These are phyloP conservation scores for Drosophila koepferae DNA, from an alignment of 2,888 invertebrate species.

Conservation along the genomic window DNA sequence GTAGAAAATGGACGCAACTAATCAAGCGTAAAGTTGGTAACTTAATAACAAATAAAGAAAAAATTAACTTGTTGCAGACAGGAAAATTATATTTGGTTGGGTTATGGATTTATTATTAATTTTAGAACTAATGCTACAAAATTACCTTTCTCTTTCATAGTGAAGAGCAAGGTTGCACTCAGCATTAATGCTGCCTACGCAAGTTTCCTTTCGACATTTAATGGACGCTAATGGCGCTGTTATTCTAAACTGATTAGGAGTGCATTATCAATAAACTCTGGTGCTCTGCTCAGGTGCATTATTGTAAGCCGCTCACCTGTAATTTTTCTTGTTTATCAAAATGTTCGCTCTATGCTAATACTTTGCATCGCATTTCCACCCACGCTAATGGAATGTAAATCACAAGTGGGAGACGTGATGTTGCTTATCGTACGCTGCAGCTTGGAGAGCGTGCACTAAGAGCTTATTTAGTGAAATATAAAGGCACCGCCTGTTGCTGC, in stretches of 20 bases:
- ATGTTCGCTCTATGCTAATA: background rate
- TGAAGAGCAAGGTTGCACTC: background rate
- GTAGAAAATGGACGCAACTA: slow-evolving; percentile 5
- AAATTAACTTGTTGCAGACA: background rate
- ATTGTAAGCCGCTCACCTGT: background rate
- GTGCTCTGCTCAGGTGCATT: background rate
- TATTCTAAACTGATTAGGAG: background rate
- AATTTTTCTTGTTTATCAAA: background rate
- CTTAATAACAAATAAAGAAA: background rate
- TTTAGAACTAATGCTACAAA: background rate
- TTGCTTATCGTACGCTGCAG: background rate
- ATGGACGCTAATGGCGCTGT: background rate
- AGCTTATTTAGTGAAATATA: background rate
- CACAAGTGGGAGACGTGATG: background rate
- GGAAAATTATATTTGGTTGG: too few relatives aligned
- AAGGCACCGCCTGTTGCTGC: background rate
- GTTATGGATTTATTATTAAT: too few relatives aligned
- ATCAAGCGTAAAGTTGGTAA: slow-evolving; percentile 16
- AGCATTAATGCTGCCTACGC: background rate
- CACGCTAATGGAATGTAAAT: slow-evolving; percentile 1
- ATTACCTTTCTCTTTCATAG: background rate
- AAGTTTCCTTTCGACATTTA: background rate
- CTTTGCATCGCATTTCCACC: background rate
- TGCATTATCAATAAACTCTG: background rate
- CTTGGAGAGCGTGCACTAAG: too few relatives aligned